phyloP scores from a whole-genome alignment of 2,113 vertebrate genomes.

The Nansenia antarctica region DNA sequence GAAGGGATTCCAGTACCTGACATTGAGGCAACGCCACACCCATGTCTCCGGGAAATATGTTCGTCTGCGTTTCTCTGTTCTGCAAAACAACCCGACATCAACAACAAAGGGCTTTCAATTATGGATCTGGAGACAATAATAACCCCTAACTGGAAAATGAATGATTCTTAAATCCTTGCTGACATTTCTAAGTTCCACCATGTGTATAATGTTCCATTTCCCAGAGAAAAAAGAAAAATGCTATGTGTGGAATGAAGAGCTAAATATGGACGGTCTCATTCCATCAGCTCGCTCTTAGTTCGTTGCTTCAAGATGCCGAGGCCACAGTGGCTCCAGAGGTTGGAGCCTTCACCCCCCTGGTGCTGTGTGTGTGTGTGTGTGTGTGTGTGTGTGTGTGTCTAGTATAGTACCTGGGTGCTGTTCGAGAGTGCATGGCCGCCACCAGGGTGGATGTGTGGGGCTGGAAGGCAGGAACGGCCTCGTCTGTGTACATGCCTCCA shows the following conservation, averaged over 20 bases:
- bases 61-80: conserved; percentile 86
- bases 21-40: conserved; percentile 89
- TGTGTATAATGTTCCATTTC: conserved; percentile 56
- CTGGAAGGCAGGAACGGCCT: conserved; percentile 89
- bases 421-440: conserved; percentile 74
- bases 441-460: conserved; percentile 85
- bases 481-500: conserved; percentile 88
- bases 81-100: conserved; percentile 64
- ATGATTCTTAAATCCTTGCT: conserved; percentile 43
- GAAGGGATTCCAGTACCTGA: conserved; percentile 79
- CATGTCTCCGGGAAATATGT: conserved; percentile 93
- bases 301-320: neutral
- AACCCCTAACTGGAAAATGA: conserved; percentile 51
- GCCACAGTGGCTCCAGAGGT: neutral
- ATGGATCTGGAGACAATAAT: conserved; percentile 45
- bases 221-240: conserved; percentile 30
- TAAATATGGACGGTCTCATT: conserved; percentile 21
- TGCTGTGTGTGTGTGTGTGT: conserved; percentile 3
- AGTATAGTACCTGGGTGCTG: conserved; percentile 74
- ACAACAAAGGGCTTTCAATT: conserved; percentile 52
- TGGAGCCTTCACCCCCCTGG: neutral
- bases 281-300: neutral
- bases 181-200: conserved; percentile 45
- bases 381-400: neutral
- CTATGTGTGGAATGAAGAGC: conserved; percentile 28